Evolutionary conservation across 2,113 vertebrate genomes (phyloP).

Genomic region (Nicator chloris): DNA sequence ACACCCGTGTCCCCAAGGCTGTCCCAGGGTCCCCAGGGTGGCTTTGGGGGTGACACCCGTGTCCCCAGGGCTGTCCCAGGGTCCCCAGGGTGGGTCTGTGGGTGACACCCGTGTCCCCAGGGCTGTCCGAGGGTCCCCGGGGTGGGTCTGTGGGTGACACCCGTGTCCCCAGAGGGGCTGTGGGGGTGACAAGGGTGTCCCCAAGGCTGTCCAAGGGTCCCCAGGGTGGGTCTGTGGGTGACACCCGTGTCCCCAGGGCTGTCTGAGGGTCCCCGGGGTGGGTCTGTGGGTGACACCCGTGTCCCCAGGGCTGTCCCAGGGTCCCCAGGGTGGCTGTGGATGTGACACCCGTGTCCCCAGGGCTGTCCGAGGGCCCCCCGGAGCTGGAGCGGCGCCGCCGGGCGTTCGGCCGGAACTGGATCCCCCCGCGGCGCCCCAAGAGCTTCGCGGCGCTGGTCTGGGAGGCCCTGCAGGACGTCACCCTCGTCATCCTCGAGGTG

Average conservation of each 20-base stretch:
- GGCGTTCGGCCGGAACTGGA: background rate
- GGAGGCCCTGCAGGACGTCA: background rate
- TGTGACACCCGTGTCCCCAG: background rate
- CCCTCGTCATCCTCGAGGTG: background rate
- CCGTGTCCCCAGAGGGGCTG: too few relatives aligned
- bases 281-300: background rate
- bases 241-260: too few relatives aligned
- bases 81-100: too few relatives aligned
- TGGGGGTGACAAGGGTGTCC: too few relatives aligned
- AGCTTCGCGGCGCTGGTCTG: background rate
- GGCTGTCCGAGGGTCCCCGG: too few relatives aligned
- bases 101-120: too few relatives aligned
- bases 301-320: background rate
- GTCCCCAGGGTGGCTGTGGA: background rate
- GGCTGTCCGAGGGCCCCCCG: background rate
- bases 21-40: too few relatives aligned
- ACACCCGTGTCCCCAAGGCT: too few relatives aligned
- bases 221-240: background rate
- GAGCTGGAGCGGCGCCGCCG: background rate
- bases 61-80: too few relatives aligned
- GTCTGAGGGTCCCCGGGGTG: background rate
- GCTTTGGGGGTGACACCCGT: background rate
- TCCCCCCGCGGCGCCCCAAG: background rate
- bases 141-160: too few relatives aligned
- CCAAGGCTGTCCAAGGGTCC: too few relatives aligned